phyloP scores from a whole-genome alignment of 2,797 vertebrate species.

The Australoheros facetus region DNA sequence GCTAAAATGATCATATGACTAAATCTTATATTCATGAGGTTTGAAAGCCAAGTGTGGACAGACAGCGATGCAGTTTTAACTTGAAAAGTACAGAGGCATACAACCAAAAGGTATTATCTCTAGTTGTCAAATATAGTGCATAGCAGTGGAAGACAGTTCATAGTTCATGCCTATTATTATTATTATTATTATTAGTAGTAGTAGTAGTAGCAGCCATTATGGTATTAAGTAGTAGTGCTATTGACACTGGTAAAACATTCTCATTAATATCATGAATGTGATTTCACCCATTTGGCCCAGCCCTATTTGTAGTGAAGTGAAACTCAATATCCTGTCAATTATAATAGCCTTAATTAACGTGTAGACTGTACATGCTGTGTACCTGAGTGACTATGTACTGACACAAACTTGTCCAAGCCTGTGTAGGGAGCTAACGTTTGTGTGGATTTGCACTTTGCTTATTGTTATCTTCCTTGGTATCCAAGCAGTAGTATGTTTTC shows the following conservation, averaged over 20 bases:
- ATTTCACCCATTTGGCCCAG: background rate
- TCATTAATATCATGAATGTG: background rate
- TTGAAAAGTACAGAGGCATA: too few relatives aligned
- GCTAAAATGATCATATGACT: too few relatives aligned
- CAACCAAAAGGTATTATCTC: too few relatives aligned
- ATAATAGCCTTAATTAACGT: background rate
- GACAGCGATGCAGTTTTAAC: too few relatives aligned
- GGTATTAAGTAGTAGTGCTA: background rate
- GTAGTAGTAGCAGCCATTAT: too few relatives aligned
- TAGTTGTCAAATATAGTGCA: too few relatives aligned
- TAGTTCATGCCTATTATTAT: too few relatives aligned
- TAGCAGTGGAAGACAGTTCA: too few relatives aligned
- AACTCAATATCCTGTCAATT: background rate
- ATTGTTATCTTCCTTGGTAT: slow-evolving; percentile 20
- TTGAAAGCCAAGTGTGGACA: too few relatives aligned
- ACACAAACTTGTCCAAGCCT: background rate
- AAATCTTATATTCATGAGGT: too few relatives aligned
- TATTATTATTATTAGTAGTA: background rate
- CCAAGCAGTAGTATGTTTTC: slow-evolving; percentile 29
- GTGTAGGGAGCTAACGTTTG: background rate
- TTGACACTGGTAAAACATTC: background rate
- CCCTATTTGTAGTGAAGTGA: background rate
- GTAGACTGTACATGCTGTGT: background rate
- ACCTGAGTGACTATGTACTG: background rate
- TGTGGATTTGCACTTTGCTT: slow-evolving; percentile 8